Base-by-base conservation (phyloP, 2,888 invertebrate genomes). In the Macrosoma leucophasiata region DNA sequence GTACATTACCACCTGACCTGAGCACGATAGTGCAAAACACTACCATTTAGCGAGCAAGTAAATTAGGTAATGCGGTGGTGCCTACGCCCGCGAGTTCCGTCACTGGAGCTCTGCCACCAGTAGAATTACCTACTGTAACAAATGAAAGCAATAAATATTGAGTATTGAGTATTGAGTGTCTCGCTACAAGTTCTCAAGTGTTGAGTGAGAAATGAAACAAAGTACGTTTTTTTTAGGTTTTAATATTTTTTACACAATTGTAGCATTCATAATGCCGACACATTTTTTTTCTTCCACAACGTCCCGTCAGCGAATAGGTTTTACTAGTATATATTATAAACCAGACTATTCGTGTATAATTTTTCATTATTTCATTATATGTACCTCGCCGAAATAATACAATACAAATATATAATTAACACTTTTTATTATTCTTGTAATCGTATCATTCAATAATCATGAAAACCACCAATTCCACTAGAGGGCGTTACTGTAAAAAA, bases 231-330 rank as follows among this genome's bases (percentile, higher is more conserved):
- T 82, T 84, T 84, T 77, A 71, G 74, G 68, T 71, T 85, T 85
- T 85, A 84, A 84, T 85, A 78, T 85, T 85, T 85, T 85, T 85
- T 85, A 84, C 85, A 85, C 85, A 85, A 85, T 84, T 82, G 84
- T 84, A 84, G 85, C 85, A 85, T 85, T 85, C 78, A 84, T 82
- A 85, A 85, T 85, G 85, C 85, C 76, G 82, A 79, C 84, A 79
- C 71, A 64, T 71, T 60, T 60, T n/a, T n/a, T 65, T 59, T 58
- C 69, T 54, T 52, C 55, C 58, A 52, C 51, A 48, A 43, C 67
- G 67, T 64, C 66, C 62, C 65, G 71, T 60, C 82, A 74, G 78
- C 79, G 58, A 43, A 39, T 36, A 36, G 45, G 43, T 56, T 57
- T 63, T 50, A 50, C 55, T 53, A 50, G 46, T 48, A 41, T 46